These are phyloP conservation scores for Drosophila watanabei DNA, from an alignment of 1,140 invertebrate genomes.

Conservation along the genomic window DNA sequence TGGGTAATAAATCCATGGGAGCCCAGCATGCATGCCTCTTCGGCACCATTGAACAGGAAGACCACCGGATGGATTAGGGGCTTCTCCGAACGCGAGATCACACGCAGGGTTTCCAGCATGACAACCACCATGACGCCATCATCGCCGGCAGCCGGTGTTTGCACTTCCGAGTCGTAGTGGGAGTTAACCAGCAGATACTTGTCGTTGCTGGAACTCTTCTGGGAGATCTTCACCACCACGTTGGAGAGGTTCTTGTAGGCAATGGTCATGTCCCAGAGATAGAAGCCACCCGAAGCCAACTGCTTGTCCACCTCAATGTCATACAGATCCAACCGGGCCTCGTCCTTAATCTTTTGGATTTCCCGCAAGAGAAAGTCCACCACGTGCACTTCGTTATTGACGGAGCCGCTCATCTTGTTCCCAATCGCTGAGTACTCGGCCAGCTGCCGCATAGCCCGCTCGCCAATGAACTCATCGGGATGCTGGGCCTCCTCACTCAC, in stretches of 20 bases:
- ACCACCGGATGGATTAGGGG: constrained; percentile 90
- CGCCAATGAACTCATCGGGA: constrained; percentile 77
- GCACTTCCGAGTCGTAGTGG: constrained; percentile 96
- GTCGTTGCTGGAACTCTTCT: constrained; percentile 71
- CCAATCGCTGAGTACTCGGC: constrained; percentile 90
- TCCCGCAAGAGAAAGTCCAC: constrained; percentile 87
- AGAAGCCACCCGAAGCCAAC: constrained; percentile 88
- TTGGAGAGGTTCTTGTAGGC: constrained; percentile 91
- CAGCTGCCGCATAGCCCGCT: constrained; percentile 85
- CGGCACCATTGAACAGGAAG: constrained; percentile 96
- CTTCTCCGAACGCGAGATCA: constrained; percentile 88
- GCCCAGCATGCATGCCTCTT: constrained; percentile 95
- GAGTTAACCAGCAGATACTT: constrained; percentile 94
- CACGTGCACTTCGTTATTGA: constrained; percentile 89
- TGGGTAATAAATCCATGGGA: constrained; percentile 98
- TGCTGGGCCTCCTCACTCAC: constrained; percentile 61
- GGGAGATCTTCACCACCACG: constrained; percentile 91
- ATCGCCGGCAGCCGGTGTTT: constrained; percentile 93
- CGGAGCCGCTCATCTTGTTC: constrained; percentile 88
- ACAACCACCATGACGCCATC: constrained; percentile 96
- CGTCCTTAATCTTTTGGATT: constrained; percentile 73
- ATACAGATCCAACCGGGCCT: constrained; percentile 80
- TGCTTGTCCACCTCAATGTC: constrained; percentile 77
- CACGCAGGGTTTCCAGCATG: constrained; percentile 94
- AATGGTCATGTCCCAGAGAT: constrained; percentile 92